Conservation (phyloP, 2,797 vertebrate genomes). For the Apodemus agrarius region DNA sequence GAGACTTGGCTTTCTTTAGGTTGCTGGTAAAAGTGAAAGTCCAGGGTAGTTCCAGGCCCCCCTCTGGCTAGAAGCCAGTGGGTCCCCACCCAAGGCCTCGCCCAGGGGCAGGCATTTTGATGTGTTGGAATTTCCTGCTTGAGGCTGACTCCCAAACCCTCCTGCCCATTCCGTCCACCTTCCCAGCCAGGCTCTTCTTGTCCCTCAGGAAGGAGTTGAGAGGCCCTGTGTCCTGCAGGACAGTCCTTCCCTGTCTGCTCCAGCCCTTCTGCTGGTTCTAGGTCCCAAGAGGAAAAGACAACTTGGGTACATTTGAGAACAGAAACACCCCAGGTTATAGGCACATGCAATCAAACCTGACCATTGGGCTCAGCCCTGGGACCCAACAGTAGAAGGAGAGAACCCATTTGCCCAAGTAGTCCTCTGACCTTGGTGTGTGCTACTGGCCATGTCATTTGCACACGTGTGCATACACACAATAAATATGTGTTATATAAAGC, state of each 20-base stretch:
- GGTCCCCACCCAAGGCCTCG: neutral
- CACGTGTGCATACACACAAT: neutral
- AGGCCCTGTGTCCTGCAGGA: neutral
- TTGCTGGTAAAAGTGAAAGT: neutral
- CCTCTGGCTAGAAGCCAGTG: neutral
- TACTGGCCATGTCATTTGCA: neutral
- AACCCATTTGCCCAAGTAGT: neutral
- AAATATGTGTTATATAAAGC: neutral
- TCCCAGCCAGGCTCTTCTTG: neutral
- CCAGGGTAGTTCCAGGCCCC: neutral
- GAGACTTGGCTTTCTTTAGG: neutral
- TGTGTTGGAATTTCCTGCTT: constrained; percentile 81
- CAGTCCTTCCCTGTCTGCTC: neutral
- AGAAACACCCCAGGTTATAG: neutral
- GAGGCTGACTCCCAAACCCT: constrained; percentile 64
- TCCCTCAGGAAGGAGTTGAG: neutral
- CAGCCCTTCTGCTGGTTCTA: neutral
- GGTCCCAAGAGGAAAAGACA: no score
- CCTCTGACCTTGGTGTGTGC: neutral
- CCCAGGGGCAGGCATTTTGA: constrained; percentile 48
- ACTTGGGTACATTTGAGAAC: neutral
- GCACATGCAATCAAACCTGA: neutral
- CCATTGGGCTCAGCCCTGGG: neutral
- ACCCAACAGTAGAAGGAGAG: neutral
- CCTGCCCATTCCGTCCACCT: neutral